phyloP scores from a whole-genome alignment of 1,140 invertebrate genomes.

The Adelges cooleyi region DNA sequence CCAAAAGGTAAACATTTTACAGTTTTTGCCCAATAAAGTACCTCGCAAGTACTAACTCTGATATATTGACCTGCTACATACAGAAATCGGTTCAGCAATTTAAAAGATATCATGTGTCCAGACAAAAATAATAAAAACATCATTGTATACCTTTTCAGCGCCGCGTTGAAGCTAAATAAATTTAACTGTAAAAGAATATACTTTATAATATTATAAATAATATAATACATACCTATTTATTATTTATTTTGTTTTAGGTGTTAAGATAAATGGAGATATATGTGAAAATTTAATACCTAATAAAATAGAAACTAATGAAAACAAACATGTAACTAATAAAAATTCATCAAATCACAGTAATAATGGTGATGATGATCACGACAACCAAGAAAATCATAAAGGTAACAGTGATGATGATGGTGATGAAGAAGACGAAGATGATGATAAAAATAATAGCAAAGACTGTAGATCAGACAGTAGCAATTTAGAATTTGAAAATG shows the following conservation, averaged over 20 bases:
- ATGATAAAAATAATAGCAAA: slow-evolving; percentile 29
- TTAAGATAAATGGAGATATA: slow-evolving; percentile 36
- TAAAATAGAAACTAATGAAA: slow-evolving; percentile 33
- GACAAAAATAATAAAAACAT: too few species aligned
- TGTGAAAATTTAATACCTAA: slow-evolving; percentile 37
- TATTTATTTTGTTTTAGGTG: slow-evolving; percentile 4
- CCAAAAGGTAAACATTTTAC: too few species aligned
- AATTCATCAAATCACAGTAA: slow-evolving; percentile 24
- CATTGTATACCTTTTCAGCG: too few species aligned
- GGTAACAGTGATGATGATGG: slow-evolving; percentile 19
- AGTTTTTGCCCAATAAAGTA: too few species aligned
- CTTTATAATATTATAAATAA: neutral
- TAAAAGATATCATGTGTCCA: too few species aligned
- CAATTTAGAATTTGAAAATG: slow-evolving; percentile 29
- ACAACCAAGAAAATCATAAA: slow-evolving; percentile 3
- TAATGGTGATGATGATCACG: slow-evolving; percentile 26
- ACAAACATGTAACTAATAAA: slow-evolving; percentile 1
- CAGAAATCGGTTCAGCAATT: too few species aligned
- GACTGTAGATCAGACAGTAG: slow-evolving; percentile 32
- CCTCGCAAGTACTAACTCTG: too few species aligned
- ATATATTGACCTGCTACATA: too few species aligned
- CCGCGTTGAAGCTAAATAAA: too few species aligned
- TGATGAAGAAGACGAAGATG: slow-evolving; percentile 29
- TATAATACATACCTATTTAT: slow-evolving; percentile 28
- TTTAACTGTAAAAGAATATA: too few species aligned